These are phyloP conservation scores for Acanthopagrus latus DNA, from an alignment of 2,797 vertebrate genomes.

Conservation along the genomic window DNA sequence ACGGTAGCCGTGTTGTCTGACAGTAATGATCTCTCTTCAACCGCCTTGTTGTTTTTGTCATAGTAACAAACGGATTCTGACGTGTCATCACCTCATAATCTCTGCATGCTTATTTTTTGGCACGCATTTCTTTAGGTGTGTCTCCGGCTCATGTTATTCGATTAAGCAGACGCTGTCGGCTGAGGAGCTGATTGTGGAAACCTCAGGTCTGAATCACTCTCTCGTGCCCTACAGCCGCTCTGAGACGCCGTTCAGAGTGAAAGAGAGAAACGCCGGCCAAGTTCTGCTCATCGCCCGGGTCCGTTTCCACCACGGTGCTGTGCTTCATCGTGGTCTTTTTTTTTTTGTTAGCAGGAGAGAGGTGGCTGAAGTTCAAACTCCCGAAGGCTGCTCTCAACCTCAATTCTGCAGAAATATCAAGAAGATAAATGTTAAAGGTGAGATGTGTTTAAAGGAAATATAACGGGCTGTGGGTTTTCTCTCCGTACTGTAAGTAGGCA, in stretches of 20 bases:
- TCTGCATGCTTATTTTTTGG: constrained; percentile 23
- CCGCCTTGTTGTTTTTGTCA: background rate
- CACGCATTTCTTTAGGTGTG: constrained; percentile 8
- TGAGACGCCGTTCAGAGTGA: background rate
- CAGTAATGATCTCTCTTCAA: background rate
- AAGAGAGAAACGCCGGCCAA: constrained; percentile 8
- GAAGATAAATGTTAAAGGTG: constrained; percentile 9
- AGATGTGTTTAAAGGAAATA: background rate
- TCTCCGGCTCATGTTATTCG: constrained; percentile 20
- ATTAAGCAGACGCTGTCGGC: constrained; percentile 19
- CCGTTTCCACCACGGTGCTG: background rate
- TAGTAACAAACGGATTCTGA: constrained; percentile 15
- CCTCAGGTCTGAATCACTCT: constrained; percentile 21
- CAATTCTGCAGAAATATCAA: background rate
- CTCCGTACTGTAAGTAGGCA: background rate
- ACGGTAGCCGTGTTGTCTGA: constrained; percentile 4
- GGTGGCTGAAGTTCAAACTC: constrained; percentile 30
- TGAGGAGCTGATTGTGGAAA: constrained; percentile 34
- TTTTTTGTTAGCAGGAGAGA: background rate
- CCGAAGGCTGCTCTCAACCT: background rate
- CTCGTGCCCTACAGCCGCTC: constrained; percentile 24
- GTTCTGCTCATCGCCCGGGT: constrained; percentile 9
- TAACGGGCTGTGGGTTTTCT: background rate
- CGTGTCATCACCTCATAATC: constrained; percentile 38
- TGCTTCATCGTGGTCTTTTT: background rate